phyloP scores from a whole-genome alignment of 2,797 vertebrate species.

The Tiaroga cobitis region DNA sequence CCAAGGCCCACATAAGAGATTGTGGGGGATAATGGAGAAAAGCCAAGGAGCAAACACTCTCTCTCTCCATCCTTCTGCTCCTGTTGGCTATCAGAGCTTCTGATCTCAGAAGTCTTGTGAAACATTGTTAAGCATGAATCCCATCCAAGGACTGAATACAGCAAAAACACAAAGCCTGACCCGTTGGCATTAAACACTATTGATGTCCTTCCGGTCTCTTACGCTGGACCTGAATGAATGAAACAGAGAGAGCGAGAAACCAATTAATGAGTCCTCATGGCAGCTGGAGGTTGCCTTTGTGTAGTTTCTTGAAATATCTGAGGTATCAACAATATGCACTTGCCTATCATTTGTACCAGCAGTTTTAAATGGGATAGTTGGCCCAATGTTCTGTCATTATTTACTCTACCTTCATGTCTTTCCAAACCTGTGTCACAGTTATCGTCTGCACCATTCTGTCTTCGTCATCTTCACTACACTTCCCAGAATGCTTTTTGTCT shows the following conservation, averaged over 20 bases:
- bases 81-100: constrained; percentile 65
- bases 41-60: constrained; percentile 62
- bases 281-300: constrained; percentile 1
- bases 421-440: too few species aligned
- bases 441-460: too few species aligned
- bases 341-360: background rate
- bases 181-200: constrained; percentile 55
- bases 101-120: constrained; percentile 63
- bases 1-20: constrained; percentile 70
- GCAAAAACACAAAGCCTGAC: constrained; percentile 61
- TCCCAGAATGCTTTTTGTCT: too few species aligned
- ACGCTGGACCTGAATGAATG: background rate
- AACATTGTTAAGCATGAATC: constrained; percentile 53
- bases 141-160: constrained; percentile 63
- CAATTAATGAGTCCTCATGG: constrained; percentile 4
- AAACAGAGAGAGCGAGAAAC: background rate
- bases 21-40: constrained; percentile 52
- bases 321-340: constrained; percentile 24
- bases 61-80: constrained; percentile 56
- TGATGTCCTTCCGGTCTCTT: constrained; percentile 27
- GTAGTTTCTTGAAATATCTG: constrained; percentile 6
- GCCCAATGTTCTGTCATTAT: background rate
- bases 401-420: background rate
- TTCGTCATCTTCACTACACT: too few species aligned
- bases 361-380: background rate